Base-by-base conservation (phyloP, 35 echinoderm and acorn worm genomes). In the Stichopus chloronotus region DNA sequence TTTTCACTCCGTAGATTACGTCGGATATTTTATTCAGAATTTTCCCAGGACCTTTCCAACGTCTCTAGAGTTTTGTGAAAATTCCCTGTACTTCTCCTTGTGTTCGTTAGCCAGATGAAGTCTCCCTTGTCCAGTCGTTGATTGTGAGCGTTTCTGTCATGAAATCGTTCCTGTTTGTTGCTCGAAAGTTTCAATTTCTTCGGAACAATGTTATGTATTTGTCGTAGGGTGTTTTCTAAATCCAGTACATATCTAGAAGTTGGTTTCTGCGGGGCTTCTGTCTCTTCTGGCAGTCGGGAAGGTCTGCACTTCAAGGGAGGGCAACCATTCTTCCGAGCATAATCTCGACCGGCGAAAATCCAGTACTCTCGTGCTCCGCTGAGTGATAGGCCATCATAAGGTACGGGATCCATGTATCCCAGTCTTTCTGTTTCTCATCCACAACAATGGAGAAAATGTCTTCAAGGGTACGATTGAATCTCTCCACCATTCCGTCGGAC, bases 1-100 rank as follows among this genome's bases (percentile, higher is more conserved):
- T 93, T 54, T 93, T 79, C 9, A 96, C 89, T 12, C 92, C 1
- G 60, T 90, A 93, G 5, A 91, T 78, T 19, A 96, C 92, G 20
- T 96, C 94, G 53, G 83, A 88, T 8, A 96, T 61, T 57, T 56
- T 93, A 19, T 58, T 82, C n/a, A 90, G 7, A 79, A 93, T 78
- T 10, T 9, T 92, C 94, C 43, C 92, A 87, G 16, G 96, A 24
- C 96, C 96, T 16, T 78, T 53, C 96, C 96, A 98, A 23, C 79
- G 82, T 13, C 57, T 72, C 72, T 94, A 72, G 72, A 95, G 86
- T 58, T 94, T 94, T 16, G 96, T 93, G 2, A 56, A 92, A 16
- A 90, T 30, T 0, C 95, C 95, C 57, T 92, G 25, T 71, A 80
- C 78, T 91, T 59, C 58, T 92, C 13, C 21, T 88, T 4, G 78